Conservation (phyloP, 2,113 vertebrate genomes). For the Pteruthius melanotis region DNA sequence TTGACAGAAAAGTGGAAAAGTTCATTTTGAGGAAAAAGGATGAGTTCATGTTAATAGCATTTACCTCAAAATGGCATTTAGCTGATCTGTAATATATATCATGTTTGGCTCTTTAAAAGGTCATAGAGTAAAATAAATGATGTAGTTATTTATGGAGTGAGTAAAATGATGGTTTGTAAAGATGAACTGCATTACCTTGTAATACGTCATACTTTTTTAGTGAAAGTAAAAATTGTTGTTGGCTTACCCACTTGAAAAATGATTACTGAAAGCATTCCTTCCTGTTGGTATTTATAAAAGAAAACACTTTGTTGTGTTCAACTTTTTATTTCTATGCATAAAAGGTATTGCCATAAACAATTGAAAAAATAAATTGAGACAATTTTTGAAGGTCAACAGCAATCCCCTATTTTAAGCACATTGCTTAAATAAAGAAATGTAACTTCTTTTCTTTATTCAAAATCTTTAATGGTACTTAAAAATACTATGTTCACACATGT, state of each 20-base stretch:
- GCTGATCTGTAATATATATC: neutral
- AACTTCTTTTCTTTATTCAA: neutral
- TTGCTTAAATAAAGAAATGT: neutral
- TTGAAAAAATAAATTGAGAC: neutral
- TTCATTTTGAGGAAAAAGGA: neutral
- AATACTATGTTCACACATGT: neutral
- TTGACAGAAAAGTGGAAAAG: neutral
- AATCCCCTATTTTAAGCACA: neutral
- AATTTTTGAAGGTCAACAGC: neutral
- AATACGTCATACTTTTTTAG: neutral
- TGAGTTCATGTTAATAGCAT: neutral
- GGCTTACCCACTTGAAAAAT: neutral
- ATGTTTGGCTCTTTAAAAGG: neutral
- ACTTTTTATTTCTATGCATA: neutral
- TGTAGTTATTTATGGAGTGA: neutral
- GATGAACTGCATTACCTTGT: neutral
- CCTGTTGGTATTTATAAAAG: neutral
- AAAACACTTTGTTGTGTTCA: neutral
- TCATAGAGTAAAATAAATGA: neutral
- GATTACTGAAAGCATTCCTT: neutral
- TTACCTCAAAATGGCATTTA: neutral
- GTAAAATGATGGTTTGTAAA: neutral
- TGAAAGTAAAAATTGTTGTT: neutral
- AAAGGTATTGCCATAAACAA: neutral
- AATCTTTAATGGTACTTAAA: neutral